phyloP scores from a whole-genome alignment of 2,113 vertebrate genomes.

The Rattus norvegicus region GRCr8 NC_086026.1:132285001-132285500 shows the following conservation, averaged over 20 bases:
- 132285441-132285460: conserved; percentile 92
- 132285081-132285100: not conserved
- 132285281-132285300: conserved; percentile 84
- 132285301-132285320: conserved; percentile 86
- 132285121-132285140: not conserved
- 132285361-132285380: conserved; percentile 91
- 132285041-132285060: too few species aligned
- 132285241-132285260: not conserved
- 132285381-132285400: conserved; percentile 88
- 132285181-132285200: conserved; percentile 64
- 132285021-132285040: too few species aligned
- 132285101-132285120: not conserved
- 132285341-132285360: conserved; percentile 90
- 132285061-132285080: not conserved
- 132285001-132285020: not conserved
- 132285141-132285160: not conserved
- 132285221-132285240: fast-evolving
- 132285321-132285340: conserved; percentile 91
- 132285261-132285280: conserved; percentile 82
- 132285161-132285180: not conserved
- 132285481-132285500: conserved; percentile 87
- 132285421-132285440: conserved; percentile 92
- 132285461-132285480: conserved; percentile 93
- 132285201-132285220: conserved; percentile 63
- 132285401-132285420: conserved; percentile 92